Percentiles rank a stretch among this genome's conserved stretches.
These are phyloP conservation scores for Cirrhinus molitorella DNA, from an alignment of 2,797 vertebrate genomes.

Conservation along the genomic window DNA sequence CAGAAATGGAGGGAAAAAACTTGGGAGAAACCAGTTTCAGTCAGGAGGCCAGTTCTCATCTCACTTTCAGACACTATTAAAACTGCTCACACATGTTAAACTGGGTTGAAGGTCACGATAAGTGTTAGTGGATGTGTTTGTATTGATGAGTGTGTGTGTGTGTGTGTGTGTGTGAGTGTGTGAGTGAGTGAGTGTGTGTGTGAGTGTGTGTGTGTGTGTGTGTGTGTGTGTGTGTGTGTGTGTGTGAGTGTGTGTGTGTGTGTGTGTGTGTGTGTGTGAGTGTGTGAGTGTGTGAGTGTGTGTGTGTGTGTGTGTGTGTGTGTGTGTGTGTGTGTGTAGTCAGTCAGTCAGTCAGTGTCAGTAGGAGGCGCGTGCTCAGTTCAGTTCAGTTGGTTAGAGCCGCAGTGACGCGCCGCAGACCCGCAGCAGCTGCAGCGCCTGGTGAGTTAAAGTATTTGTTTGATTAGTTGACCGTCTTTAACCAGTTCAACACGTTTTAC, in stretches of 20 bases:
- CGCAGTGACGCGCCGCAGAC: constrained; percentile 19
- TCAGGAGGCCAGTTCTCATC: too few relatives aligned
- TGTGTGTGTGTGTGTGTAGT: too few relatives aligned
- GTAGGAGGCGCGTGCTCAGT: constrained; percentile 6
- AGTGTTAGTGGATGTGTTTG: not conserved
- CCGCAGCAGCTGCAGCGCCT: constrained; percentile 13
- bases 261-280: not conserved
- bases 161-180: too few relatives aligned
- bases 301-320: too few relatives aligned
- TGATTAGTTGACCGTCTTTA: not conserved
- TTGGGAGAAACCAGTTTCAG: too few relatives aligned
- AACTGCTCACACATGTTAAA: not conserved
- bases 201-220: too few relatives aligned
- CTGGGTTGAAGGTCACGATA: too few relatives aligned
- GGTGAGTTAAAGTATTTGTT: constrained; percentile 28
- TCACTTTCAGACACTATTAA: not conserved
- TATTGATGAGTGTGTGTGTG: too few relatives aligned
- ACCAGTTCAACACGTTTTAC: not conserved
- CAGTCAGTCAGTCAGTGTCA: not conserved
- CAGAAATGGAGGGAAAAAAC: too few relatives aligned
- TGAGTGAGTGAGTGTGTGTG: too few relatives aligned
- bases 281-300: too few relatives aligned
- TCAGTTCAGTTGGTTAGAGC: not conserved
- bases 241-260: not conserved
- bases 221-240: too few relatives aligned